Evolutionary conservation across 2,113 vertebrate species (phyloP), one percentile per base, ranked within the genome.

Genomic region (Antennarius striatus): DNA sequence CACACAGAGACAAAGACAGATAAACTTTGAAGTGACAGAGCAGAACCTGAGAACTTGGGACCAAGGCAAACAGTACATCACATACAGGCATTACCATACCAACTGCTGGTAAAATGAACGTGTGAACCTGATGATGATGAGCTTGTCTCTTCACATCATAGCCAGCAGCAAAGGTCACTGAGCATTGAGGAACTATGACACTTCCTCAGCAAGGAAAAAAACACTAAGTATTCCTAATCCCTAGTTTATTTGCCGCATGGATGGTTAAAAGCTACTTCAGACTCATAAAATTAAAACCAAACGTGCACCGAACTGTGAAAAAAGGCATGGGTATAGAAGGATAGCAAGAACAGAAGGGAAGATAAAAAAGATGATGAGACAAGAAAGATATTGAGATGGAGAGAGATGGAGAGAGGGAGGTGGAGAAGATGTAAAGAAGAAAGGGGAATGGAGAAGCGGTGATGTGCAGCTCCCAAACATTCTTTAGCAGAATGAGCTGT

Each of bases 401-500:
- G 67, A 72, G 75, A 50, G 60, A 46, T 36, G 67, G 59, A 63
- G 66, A 64, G 75, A 71, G 64, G 58, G 78, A 72, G 67, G 69
- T 48, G 59, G 68, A 67, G 75, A 76, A 69, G 71, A 75, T 74
- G 63, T 17, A 42, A 73, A 64, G 64, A 84, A 82, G 49, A 68
- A 84, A 67, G 71, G 68, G 73, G 94, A 92, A 96, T 96, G 96
- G 94, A 94, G 93, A 95, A 93, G 96, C 86, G 77, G 92, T 95
- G 95, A 93, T 94, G 93, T 95, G 94, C 93, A 93, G 93, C 96
- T 94, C 94, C 95, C 95, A 96, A 98, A 96, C 96, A 95, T 95
- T 96, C 93, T 94, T 94, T 72, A 82, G 95, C 94, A 95, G 95
- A 98, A 99, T 98, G 97, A 98, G 96, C 96, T 96, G 96, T 99